Conservation (phyloP, 2,113 vertebrate genomes). For the Egretta garzetta region DNA sequence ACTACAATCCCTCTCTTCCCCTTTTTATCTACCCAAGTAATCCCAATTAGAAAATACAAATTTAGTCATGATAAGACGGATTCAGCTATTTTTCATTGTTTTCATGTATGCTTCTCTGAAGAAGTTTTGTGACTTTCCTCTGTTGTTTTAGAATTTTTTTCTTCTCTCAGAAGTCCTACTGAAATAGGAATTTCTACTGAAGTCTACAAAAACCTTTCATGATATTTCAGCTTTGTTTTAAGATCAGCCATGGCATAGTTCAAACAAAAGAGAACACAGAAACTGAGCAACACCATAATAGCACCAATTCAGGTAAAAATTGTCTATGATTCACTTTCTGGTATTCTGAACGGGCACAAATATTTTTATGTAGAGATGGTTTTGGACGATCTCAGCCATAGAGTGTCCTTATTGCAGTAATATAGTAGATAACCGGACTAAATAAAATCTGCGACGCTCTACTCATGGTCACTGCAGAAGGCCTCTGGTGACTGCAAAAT, state of each 20-base stretch:
- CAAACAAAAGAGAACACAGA: background rate
- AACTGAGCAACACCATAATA: background rate
- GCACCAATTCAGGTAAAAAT: background rate
- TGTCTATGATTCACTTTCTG: accelerated
- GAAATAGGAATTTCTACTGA: background rate
- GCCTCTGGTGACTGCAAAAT: background rate
- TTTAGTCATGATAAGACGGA: background rate
- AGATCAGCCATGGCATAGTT: background rate
- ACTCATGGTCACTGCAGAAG: background rate
- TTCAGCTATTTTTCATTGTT: background rate
- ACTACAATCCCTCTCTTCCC: accelerated
- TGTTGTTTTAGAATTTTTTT: background rate
- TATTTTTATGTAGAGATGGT: background rate
- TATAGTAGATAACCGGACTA: background rate
- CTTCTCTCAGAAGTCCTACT: background rate
- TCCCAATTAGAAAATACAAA: background rate
- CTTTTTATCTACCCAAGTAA: background rate
- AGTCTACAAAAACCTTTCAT: background rate
- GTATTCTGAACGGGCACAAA: background rate
- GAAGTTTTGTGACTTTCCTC: background rate
- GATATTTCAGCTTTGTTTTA: background rate
- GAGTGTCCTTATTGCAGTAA: background rate
- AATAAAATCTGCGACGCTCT: background rate
- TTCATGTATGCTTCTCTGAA: background rate
- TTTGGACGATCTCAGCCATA: background rate